These are phyloP conservation scores for Sphenodon punctatus DNA, from an alignment of 2,797 vertebrate species.

Conservation along the genomic window DNA sequence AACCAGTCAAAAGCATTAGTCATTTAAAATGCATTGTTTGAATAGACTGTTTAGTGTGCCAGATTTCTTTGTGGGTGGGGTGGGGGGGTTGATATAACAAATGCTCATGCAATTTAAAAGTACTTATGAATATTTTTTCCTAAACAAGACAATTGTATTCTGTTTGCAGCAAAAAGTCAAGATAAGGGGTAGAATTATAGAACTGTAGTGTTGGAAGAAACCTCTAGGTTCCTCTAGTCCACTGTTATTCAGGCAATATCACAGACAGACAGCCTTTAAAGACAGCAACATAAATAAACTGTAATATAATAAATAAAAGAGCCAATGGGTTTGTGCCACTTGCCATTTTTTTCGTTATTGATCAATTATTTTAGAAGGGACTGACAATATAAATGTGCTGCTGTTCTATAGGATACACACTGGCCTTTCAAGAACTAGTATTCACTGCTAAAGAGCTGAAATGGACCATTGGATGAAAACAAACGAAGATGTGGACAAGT, in stretches of 20 bases:
- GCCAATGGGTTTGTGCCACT: neutral
- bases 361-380: neutral
- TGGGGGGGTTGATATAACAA: neutral
- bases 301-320: conserved; percentile 16
- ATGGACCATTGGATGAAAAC: no score
- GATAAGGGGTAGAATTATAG: conserved; percentile 8
- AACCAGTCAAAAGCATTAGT: neutral
- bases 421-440: accelerated
- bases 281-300: no score
- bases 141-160: conserved; percentile 24
- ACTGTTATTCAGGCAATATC: no score
- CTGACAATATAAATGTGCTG: neutral
- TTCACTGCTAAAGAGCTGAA: neutral
- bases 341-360: accelerated
- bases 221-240: no score
- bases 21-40: neutral
- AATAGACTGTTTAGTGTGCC: neutral
- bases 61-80: neutral
- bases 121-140: conserved; percentile 20
- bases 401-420: neutral
- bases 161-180: conserved; percentile 8
- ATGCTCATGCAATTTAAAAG: neutral
- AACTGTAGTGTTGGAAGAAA: no score
- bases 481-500: no score
- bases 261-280: no score